A percentile compares a stretch with the other conserved stretches of the same genome.
Evolutionary conservation across 2,797 vertebrate genomes (phyloP).

Genomic region (Eleutherodactylus coqui): DNA sequence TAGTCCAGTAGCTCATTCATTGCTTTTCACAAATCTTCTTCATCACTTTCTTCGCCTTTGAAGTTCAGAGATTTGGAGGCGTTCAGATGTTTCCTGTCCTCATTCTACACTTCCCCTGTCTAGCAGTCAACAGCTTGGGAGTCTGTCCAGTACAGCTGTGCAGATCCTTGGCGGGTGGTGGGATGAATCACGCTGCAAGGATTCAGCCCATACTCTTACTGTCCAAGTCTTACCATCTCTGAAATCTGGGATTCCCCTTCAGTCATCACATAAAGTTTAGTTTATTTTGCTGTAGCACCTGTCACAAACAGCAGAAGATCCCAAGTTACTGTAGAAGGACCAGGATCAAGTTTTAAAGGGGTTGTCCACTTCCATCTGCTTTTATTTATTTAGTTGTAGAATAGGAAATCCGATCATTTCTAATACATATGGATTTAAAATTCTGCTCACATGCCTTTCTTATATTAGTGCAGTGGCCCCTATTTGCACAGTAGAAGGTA

Average conservation of each 20-base stretch:
- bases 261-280: constrained; percentile 7
- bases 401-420: too few relatives aligned
- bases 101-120: constrained; percentile 4
- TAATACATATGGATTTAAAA: too few relatives aligned
- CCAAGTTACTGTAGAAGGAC: too few relatives aligned
- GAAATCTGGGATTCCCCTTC: constrained; percentile 28
- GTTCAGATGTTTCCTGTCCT: constrained; percentile 2
- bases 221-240: constrained; percentile 7
- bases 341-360: not conserved
- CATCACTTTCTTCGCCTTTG: constrained; percentile 1
- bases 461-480: too few relatives aligned
- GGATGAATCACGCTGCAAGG: constrained; percentile 38
- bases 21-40: not conserved
- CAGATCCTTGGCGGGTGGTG: constrained; percentile 17
- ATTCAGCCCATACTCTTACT: constrained; percentile 19
- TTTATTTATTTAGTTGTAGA: too few relatives aligned
- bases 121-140: constrained; percentile 22
- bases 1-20: not conserved
- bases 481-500: too few relatives aligned
- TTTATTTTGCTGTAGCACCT: constrained; percentile 24
- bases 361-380: too few relatives aligned
- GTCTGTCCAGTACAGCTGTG: constrained; percentile 33
- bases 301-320: not conserved
- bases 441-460: too few relatives aligned
- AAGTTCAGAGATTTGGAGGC: constrained; percentile 7